Evolutionary conservation across 1,140 invertebrate species (phyloP).

Genomic region (Bilobella aurantiaca): DNA sequence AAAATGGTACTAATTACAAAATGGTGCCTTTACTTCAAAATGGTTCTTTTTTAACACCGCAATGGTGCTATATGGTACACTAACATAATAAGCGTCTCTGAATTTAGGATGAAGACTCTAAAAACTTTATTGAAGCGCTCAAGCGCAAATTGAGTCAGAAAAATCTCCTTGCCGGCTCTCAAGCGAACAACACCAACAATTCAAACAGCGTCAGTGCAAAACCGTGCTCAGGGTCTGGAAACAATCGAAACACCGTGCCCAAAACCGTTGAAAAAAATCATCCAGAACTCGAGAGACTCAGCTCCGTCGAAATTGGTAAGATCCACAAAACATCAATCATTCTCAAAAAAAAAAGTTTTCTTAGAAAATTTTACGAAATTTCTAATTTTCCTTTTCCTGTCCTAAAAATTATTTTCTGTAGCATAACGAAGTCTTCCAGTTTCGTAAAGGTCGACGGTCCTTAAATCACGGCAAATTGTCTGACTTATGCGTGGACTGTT

Average conservation of each 20-base stretch:
- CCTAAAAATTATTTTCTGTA: too few relatives aligned
- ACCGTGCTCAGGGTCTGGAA: not conserved
- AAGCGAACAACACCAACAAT: too few relatives aligned
- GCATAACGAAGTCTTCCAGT: too few relatives aligned
- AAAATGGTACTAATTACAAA: too few relatives aligned
- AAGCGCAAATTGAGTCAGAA: slow-evolving; percentile 34
- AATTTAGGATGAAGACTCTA: slow-evolving; percentile 33
- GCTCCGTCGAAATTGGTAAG: not conserved
- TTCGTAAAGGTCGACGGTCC: too few relatives aligned
- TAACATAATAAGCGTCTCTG: too few relatives aligned
- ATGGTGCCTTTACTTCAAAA: too few relatives aligned
- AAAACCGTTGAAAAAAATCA: slow-evolving; percentile 20
- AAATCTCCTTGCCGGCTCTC: slow-evolving; percentile 21
- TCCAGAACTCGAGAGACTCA: not conserved
- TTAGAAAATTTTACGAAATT: too few relatives aligned
- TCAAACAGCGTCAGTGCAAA: not conserved
- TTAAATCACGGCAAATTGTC: too few relatives aligned
- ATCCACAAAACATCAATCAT: not conserved
- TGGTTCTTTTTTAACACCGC: not conserved
- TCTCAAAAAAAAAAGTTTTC: too few relatives aligned
- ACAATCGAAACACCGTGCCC: slow-evolving; percentile 1
- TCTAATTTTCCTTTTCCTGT: too few relatives aligned
- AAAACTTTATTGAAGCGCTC: slow-evolving; percentile 33
- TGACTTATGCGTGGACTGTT: too few relatives aligned
- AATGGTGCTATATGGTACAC: not conserved